A percentile compares a stretch with the other conserved stretches of the same genome.
These are phyloP conservation scores for Caerostris darwini DNA, from an alignment of 1,140 invertebrate species.

Conservation along the genomic window DNA sequence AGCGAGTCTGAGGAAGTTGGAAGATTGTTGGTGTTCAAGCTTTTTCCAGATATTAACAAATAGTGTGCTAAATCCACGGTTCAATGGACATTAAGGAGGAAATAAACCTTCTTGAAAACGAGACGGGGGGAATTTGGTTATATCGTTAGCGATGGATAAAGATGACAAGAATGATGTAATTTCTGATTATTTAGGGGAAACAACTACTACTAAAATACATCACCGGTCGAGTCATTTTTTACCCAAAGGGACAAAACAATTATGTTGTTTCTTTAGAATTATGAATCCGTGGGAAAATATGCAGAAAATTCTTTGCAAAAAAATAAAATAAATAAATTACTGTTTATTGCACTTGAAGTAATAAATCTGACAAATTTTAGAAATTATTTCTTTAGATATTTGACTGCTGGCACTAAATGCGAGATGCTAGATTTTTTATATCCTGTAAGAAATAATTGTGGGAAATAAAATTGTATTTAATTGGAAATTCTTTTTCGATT, in stretches of 20 bases:
- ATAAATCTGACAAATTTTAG: too few species aligned
- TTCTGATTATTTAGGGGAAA: constrained; percentile 3
- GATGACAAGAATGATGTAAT: constrained; percentile 8
- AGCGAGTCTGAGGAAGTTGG: not conserved
- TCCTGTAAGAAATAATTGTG: too few species aligned
- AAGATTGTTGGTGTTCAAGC: not conserved
- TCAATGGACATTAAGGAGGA: not conserved
- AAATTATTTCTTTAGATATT: too few species aligned
- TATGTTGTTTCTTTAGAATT: not conserved
- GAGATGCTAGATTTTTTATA: too few species aligned
- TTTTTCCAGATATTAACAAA: constrained; percentile 1
- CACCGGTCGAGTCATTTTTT: not conserved
- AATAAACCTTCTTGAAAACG: not conserved
- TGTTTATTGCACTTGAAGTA: too few species aligned
- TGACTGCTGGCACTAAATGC: too few species aligned
- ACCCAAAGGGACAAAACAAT: not conserved
- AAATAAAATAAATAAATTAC: too few species aligned
- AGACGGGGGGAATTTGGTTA: not conserved
- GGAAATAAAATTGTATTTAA: too few species aligned
- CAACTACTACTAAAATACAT: not conserved
- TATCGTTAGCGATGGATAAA: constrained; percentile 21
- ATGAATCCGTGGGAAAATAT: not conserved
- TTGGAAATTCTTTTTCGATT: too few species aligned
- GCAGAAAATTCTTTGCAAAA: not conserved
- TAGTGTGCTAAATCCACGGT: not conserved